Evolutionary conservation across 2,113 vertebrate genomes (phyloP), one percentile per base, ranked within the genome.

Genomic region (Prochilodus magdalenae): DNA sequence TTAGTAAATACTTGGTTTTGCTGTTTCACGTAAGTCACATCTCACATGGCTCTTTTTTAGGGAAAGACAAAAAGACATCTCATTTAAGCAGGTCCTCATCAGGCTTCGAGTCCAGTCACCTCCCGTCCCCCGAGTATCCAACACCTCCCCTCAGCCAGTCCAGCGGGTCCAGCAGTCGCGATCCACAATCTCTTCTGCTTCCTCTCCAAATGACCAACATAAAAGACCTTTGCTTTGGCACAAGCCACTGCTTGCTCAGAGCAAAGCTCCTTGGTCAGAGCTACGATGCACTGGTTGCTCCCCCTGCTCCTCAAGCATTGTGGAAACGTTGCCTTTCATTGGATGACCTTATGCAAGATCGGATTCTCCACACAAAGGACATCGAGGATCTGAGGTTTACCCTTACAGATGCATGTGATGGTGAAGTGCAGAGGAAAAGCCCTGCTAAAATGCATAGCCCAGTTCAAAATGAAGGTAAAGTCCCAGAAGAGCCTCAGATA

Each of bases 291-390:
- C 89, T 96, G 55, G 90, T 93, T 67, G 0, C 87, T 88, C 18
- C 85, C 13, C 89, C 88, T 16, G 8, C 77, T 3, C 82, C 82
- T 1, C 24, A 72, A n/a, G 90, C 86, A 2, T 6, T 51, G 0
- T 95, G 93, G 93, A 94, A 92, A 79, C 93, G 93, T 26, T 95
- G 92, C 82, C 92, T 90, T 73, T 97, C 97, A 0, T 87, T 96
- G 88, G 93, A 94, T 22, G 91, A 93, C 85, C 92, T 97, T 59
- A 91, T 94, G 76, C 91, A 90, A 79, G 88, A 93, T 22, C 88
- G 82, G 53, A 85, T 79, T 0, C 0, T 75, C 84, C 57, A 84
- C 15, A 86, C 89, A 77, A 87, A 75, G 62, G 79, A 81, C 40
- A 57, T 72, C 0, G 53, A 88, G 78, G 73, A 75, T 29, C 26